Evolutionary conservation across 2,888 invertebrate genomes (phyloP), one percentile per base, ranked within the genome.

Genomic region (Papilio gigon): DNA sequence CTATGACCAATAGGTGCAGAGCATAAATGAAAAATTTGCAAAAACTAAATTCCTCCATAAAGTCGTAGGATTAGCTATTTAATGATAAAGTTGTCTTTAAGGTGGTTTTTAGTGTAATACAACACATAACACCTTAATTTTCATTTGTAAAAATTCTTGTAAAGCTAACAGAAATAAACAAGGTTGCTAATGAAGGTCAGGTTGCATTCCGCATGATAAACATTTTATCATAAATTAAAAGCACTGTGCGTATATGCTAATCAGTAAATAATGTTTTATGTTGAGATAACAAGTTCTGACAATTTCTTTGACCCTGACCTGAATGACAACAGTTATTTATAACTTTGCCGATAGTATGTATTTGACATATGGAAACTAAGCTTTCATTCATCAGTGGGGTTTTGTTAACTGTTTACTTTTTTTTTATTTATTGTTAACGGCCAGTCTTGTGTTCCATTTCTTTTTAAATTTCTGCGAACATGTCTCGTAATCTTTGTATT

Each of bases 231-330:
- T 64, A 22, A 44, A 30, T 30, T 42, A 42, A 62, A 62, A 67
- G 42, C 42, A 56, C 42, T 63, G 17, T 64, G 40, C 42, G 17
- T 42, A n/a, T 47, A 40, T 58, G 53, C 17, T 42, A 58, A 68
- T 62, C 44, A 58, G 56, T 62, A n/a, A 63, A 56, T 58, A 33
- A 22, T 47, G 22, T 17, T 33, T 25, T 64, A 17, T 58, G 8
- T 60, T 42, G 11, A 64, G 68, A 68, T 68, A 68, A 68, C 35
- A n/a, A 44, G 20, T 40, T 53, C 30, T 11, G 17, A 67, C 30
- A 63, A 68, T 63, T 64, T 68, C 64, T 59, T 37, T 59, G 35
- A 63, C 68, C 68, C 27, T 68, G 58, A 59, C 58, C 63, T 59
- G 58, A 68, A 47, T 66, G 25, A 60, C 27, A 4, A 0, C 8